Evolutionary conservation across 2,888 invertebrate genomes (phyloP).

Genomic region (Eumacrocentrus americanus): DNA sequence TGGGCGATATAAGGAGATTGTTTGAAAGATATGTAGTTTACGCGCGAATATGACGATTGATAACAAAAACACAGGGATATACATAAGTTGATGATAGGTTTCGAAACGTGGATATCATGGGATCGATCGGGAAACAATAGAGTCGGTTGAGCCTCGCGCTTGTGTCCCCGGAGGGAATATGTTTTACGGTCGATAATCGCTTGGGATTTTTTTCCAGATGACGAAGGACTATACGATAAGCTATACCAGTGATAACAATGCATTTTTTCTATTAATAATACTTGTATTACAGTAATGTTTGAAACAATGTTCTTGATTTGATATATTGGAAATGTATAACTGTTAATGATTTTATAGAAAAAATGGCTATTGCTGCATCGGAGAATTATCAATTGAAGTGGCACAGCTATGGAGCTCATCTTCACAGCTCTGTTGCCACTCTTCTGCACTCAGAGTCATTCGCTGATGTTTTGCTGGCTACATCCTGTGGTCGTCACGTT

Average conservation of each 20-base stretch:
- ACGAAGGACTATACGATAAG: background rate
- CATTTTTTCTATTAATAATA: too few relatives aligned
- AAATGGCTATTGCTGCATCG: constrained; percentile 64
- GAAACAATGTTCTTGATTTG: background rate
- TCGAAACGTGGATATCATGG: constrained; percentile 10
- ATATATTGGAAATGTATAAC: background rate
- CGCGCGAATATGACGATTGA: too few relatives aligned
- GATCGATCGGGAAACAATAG: constrained; percentile 24
- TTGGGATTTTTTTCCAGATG: constrained; percentile 5
- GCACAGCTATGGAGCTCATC: constrained; percentile 83
- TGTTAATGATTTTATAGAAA: too few relatives aligned
- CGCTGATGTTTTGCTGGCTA: constrained; percentile 81
- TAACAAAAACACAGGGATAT: background rate
- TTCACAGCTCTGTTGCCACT: constrained; percentile 82
- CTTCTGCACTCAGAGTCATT: constrained; percentile 79
- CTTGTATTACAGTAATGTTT: too few relatives aligned
- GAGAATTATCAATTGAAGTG: constrained; percentile 89
- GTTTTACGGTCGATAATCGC: constrained; percentile 20
- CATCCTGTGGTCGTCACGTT: constrained; percentile 79
- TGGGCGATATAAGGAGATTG: too few relatives aligned
- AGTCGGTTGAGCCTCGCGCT: constrained; percentile 12
- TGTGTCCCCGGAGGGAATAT: constrained; percentile 21
- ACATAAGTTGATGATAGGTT: constrained; percentile 3
- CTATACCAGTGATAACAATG: too few relatives aligned
- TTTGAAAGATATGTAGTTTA: too few relatives aligned